phyloP scores from a whole-genome alignment of 2,888 invertebrate species.

The Eupeodes luniger region DNA sequence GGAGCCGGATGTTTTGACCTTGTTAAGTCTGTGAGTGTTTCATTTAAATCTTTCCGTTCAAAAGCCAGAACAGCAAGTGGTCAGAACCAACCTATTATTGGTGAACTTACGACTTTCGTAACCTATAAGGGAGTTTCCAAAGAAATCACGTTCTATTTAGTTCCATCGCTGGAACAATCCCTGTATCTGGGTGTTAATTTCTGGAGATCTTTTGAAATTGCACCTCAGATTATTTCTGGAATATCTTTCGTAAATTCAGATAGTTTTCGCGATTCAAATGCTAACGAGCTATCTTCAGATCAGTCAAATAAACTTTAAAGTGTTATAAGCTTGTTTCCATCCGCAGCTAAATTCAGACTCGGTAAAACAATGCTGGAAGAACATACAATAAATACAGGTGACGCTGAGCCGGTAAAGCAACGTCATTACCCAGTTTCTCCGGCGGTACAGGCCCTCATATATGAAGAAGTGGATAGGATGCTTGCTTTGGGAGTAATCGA shows the following conservation, averaged over 20 bases:
- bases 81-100: constrained; percentile 18
- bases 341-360: not conserved
- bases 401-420: not conserved
- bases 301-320: not conserved
- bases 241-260: not conserved
- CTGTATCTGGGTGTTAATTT: constrained; percentile 12
- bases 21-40: not conserved
- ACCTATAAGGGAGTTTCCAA: constrained; percentile 16
- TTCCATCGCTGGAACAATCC: constrained; percentile 5
- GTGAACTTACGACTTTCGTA: not conserved
- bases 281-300: constrained; percentile 7
- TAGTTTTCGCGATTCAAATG: constrained; percentile 5
- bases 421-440: not conserved
- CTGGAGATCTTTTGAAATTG: constrained; percentile 24
- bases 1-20: constrained; percentile 18
- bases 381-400: not conserved
- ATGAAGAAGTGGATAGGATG: not conserved
- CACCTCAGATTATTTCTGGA: constrained; percentile 8
- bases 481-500: not conserved
- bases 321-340: constrained; percentile 19
- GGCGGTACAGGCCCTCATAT: not conserved
- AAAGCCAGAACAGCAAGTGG: constrained; percentile 1
- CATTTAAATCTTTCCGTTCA: constrained; percentile 10
- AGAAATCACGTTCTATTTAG: not conserved
- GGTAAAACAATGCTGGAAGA: not conserved